Evolutionary conservation across 2,797 vertebrate genomes (phyloP), one percentile per base, ranked within the genome.

Genomic region (Vipera ursinii): DNA sequence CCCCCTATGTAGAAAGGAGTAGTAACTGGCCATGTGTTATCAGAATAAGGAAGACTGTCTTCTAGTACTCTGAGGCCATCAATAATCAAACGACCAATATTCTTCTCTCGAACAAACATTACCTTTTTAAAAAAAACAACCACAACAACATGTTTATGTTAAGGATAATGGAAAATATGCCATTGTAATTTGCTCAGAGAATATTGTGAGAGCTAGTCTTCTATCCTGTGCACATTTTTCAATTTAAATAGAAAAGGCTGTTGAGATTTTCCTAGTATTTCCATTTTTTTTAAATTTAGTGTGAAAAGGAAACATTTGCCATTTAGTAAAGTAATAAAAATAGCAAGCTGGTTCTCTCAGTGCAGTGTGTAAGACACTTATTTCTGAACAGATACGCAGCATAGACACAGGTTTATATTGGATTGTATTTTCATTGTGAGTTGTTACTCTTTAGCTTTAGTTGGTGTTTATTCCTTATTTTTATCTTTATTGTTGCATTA

Each of bases 1-100:
- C 99, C 99, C 82, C 99, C 99, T 12, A 99, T 95, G 57, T 99
- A 99, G 93, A 99, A 96, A 6, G 98, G 98, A 87, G 96, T 97
- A 51, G 95, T 98, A 96, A 99, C 97, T 61, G 97, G 97, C 98
- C 98, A 99, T 53, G 96, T 93, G 87, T 95, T 82, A 2, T 90
- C 95, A 89, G 95, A 94, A 65, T 93, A 91, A 24, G 95, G 87
- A 91, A 97, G 97, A 93, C 95, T 96, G 92, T 98, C 98, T 97
- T 99, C 98, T 93, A 98, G 95, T 88, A 98, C 97, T 12, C 97
- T 97, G 65, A 98, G 98, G 88, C 98, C 98, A 96, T 99, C 98
- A 73, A 99, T 98, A 92, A 99, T 96, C 96, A 99, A 95, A 73
- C 97, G 98, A 5, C 98, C 99, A 63, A 95, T 96, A 94, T 96